Conservation (phyloP, 2,113 vertebrate genomes). For the Trinectes maculatus region DNA sequence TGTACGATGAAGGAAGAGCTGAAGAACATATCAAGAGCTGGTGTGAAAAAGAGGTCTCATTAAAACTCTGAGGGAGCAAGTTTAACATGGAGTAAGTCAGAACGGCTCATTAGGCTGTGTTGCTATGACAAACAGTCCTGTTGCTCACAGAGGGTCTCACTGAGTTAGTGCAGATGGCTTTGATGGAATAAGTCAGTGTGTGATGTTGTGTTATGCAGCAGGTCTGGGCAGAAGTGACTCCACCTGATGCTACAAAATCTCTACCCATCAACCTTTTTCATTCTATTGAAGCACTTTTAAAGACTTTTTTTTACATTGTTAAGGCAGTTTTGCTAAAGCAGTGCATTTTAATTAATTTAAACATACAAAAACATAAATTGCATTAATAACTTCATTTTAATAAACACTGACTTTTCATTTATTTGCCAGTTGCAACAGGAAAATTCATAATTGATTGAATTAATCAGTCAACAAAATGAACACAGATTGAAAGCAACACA, state of each 20-base stretch:
- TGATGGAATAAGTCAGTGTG: constrained; percentile 34
- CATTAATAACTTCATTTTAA: constrained; percentile 35
- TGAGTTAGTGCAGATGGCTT: constrained; percentile 21
- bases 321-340: neutral
- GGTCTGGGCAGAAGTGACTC: constrained; percentile 4
- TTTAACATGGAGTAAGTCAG: constrained; percentile 49
- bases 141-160: constrained; percentile 28
- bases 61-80: constrained; percentile 35
- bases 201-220: constrained; percentile 22
- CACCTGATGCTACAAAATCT: constrained; percentile 11
- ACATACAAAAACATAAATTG: constrained; percentile 16
- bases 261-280: neutral
- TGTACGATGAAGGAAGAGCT: constrained; percentile 27
- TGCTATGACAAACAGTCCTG: constrained; percentile 60
- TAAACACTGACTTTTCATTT: constrained; percentile 44
- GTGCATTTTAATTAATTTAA: too few species aligned
- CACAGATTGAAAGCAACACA: constrained; percentile 36
- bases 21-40: constrained; percentile 27
- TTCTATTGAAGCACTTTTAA: constrained; percentile 4
- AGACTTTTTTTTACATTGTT: neutral
- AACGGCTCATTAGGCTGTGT: constrained; percentile 54
- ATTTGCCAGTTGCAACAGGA: constrained; percentile 12
- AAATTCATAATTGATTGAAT: constrained; percentile 50
- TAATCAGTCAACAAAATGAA: constrained; percentile 61
- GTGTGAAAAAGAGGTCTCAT: constrained; percentile 37